Base-by-base conservation (phyloP, 2,113 vertebrate species). In the Peromyscus leucopus region DNA sequence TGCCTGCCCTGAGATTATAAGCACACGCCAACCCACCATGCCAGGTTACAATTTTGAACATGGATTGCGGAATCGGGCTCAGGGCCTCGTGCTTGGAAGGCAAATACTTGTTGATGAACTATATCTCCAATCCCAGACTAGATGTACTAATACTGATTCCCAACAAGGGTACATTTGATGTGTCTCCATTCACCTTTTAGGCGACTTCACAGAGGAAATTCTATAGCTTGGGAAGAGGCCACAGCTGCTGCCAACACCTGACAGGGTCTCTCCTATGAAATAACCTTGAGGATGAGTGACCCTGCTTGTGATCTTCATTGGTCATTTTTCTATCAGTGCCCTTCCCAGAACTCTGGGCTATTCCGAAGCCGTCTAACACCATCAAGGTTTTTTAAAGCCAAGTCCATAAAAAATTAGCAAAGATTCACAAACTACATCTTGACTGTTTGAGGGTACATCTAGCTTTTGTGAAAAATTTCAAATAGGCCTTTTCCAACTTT, bases 401-500 rank as follows among this genome's bases (percentile, higher is more conserved):
- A 48, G 16, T 90, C 93, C 28, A 36, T 71, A 89, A 96, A 93
- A 78, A 26, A 42, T 95, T 7, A 72, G 17, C 16, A 28, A 96
- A 96, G 72, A 93, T 17, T 71, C 82, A 72, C 69, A 89, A 55
- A 63, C 61, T 84, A 79, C 21, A 76, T 91, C 86, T 91, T 42
- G 39, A 86, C 59, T 94, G 33, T 84, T 96, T 93, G 2, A 17
- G 67, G 28, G 57, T 79, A 61, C 21, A 55, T 48, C 48, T 76
- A 89, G n/a, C 21, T 84, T 89, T 94, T 93, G 31, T 78, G 72
- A 83, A 92, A 95, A 88, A 74, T 46, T 80, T 95, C 69, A 84
- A 91, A 69, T 84, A 91, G 96, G 78, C 80, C 65, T 87, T 96
- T 63, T 48, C 57, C 92, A 93, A 33, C 69, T 93, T 91, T 84